Evolutionary conservation across 1,140 invertebrate genomes (phyloP).

Genomic region (Lysiphlebus fabarum): DNA sequence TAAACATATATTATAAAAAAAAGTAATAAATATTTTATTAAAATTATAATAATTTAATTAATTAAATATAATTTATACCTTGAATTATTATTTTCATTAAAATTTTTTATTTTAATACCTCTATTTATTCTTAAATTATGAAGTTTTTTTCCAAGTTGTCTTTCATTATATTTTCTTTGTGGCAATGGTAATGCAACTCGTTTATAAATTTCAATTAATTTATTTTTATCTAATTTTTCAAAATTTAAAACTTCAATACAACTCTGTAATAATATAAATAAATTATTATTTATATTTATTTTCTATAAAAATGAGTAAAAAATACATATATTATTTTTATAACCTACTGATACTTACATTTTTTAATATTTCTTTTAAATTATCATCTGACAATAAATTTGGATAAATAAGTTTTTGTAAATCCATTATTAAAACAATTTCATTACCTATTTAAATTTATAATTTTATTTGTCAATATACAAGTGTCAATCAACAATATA

Average conservation of each 20-base stretch:
- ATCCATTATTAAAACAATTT: conserved; percentile 2
- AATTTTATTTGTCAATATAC: no score
- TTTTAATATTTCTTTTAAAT: conserved; percentile 34
- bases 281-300: conserved; percentile 13
- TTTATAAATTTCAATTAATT: conserved; percentile 39
- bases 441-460: no score
- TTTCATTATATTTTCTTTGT: conserved; percentile 29
- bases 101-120: conserved; percentile 10
- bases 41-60: conserved; percentile 4
- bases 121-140: conserved; percentile 18
- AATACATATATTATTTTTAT: conserved; percentile 22
- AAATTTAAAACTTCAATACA: conserved; percentile 35
- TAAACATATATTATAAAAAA: conserved; percentile 12
- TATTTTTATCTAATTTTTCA: conserved; percentile 28
- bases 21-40: conserved; percentile 5
- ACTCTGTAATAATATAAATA: conserved; percentile 32
- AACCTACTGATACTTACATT: conserved; percentile 31
- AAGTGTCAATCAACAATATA: no score
- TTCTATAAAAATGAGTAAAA: conserved; percentile 9
- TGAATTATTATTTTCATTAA: conserved; percentile 11
- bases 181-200: conserved; percentile 39
- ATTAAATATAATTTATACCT: conserved; percentile 18
- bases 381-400: conserved; percentile 35
- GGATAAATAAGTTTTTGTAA: conserved; percentile 30
- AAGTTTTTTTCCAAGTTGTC: conserved; percentile 28